Evolutionary conservation across 1,140 invertebrate species (phyloP).

Genomic region (Calliphora vicina): DNA sequence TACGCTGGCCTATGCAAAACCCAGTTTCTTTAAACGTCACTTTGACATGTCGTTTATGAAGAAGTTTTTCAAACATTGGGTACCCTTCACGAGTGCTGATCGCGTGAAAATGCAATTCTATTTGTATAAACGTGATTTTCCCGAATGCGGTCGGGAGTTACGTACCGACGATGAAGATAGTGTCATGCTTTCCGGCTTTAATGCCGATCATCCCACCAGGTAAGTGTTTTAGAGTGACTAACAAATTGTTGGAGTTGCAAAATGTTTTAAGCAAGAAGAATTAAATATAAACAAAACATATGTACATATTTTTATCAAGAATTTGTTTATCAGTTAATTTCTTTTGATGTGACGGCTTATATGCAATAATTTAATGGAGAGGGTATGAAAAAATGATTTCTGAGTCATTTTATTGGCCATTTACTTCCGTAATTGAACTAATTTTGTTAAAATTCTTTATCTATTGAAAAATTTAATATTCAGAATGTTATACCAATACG

Average conservation of each 20-base stretch:
- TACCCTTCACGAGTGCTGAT: conserved; percentile 49
- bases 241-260: background rate
- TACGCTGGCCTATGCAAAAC: conserved; percentile 44
- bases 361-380: too few species aligned
- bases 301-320: too few species aligned
- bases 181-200: conserved; percentile 51
- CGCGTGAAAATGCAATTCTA: conserved; percentile 58
- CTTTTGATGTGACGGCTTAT: too few species aligned
- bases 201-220: conserved; percentile 58
- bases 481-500: too few species aligned
- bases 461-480: too few species aligned
- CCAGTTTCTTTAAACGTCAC: conserved; percentile 41
- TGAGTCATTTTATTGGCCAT: background rate
- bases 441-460: too few species aligned
- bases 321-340: too few species aligned
- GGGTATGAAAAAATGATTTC: too few species aligned
- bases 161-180: conserved; percentile 48
- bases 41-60: conserved; percentile 56
- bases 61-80: conserved; percentile 55
- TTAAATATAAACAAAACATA: too few species aligned
- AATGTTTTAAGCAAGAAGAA: too few species aligned
- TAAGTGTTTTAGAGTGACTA: conserved; percentile 36
- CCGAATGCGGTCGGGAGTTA: conserved; percentile 56
- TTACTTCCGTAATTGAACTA: background rate
- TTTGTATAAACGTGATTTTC: conserved; percentile 56